Conservation (phyloP, 2,888 invertebrate genomes). For the Abscondita cerata region DNA sequence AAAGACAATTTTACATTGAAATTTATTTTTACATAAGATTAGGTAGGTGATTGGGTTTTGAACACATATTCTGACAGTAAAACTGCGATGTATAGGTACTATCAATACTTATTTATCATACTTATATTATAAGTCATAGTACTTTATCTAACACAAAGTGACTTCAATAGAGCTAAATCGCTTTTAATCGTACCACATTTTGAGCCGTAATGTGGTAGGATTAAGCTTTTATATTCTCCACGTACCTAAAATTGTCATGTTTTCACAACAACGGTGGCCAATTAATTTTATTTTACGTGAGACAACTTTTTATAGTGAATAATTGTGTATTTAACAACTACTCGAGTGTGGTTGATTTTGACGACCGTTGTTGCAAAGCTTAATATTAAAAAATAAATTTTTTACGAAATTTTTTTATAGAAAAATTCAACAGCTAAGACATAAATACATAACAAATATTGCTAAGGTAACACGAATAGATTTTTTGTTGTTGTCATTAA, state of each 20-base stretch:
- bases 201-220: conserved; percentile 54
- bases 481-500: conserved; percentile 43
- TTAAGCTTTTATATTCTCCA: conserved; percentile 30
- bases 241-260: conserved; percentile 23
- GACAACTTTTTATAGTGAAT: conserved; percentile 26
- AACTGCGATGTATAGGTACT: conserved; percentile 58
- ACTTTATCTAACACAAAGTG: conserved; percentile 45
- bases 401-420: conserved; percentile 40
- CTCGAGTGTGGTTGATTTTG: conserved; percentile 31
- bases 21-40: conserved; percentile 59
- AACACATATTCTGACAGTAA: conserved; percentile 60
- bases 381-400: conserved; percentile 36
- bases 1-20: conserved; percentile 45
- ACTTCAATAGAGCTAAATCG: conserved; percentile 30
- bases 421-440: conserved; percentile 52
- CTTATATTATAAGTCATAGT: conserved; percentile 47
- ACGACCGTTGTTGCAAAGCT: conserved; percentile 38
- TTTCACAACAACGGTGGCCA: conserved; percentile 37
- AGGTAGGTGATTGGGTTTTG: conserved; percentile 60
- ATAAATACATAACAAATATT: conserved; percentile 49
- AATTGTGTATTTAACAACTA: conserved; percentile 34
- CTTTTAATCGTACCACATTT: conserved; percentile 50
- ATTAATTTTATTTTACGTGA: conserved; percentile 16
- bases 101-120: conserved; percentile 52
- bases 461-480: conserved; percentile 48